Conservation (phyloP, 2,113 vertebrate species). For the Bubalus kerabau region DNA sequence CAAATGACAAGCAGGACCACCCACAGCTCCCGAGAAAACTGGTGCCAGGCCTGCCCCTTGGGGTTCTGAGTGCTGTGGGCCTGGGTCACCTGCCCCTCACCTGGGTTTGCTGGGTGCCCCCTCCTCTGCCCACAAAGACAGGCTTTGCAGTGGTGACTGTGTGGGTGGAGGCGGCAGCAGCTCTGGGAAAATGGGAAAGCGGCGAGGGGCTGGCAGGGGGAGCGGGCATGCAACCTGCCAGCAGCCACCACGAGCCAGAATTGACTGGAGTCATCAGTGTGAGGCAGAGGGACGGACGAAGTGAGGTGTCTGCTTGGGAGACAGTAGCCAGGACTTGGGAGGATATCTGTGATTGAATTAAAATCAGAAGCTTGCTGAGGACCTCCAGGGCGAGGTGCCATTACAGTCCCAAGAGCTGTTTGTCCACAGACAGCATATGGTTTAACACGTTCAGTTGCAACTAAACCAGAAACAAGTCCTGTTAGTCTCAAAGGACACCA, state of each 20-base stretch:
- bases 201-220: accelerated
- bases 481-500: neutral
- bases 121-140: neutral
- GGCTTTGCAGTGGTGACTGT: neutral
- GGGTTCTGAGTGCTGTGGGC: neutral
- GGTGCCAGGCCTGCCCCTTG: neutral
- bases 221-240: accelerated
- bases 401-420: neutral
- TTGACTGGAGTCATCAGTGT: accelerated
- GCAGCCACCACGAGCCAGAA: accelerated
- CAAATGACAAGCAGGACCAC: neutral
- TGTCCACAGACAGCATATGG: neutral
- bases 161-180: neutral
- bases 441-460: neutral
- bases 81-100: neutral
- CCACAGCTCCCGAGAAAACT: neutral
- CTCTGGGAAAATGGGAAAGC: neutral
- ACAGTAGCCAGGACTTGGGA: neutral
- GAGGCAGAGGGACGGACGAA: neutral
- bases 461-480: neutral
- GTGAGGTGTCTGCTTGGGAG: neutral
- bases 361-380: neutral
- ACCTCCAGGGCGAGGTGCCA: too few species aligned
- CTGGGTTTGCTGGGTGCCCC: neutral
- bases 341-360: neutral